Evolutionary conservation across 2,888 invertebrate genomes (phyloP), one percentile per base, ranked within the genome.

Genomic region (Agrotis clavis): DNA sequence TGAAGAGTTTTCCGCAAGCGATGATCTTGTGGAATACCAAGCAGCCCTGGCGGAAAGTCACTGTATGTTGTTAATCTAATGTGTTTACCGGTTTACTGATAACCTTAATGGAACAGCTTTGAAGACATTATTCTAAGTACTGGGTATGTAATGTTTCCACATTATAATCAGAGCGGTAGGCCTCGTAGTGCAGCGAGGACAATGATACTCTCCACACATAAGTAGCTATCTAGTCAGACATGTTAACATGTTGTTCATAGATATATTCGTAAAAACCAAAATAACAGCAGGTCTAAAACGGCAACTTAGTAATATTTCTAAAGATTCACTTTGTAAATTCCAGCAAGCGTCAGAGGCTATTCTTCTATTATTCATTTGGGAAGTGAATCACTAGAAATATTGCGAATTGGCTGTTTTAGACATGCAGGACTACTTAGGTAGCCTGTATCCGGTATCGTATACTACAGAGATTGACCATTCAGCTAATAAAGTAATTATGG

Each of bases 21-120:
- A n/a, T 6, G 41, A n/a, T 11, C n/a, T 51, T 21, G 18, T 25
- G 6, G 78, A 54, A 77, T 77, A 77, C 13, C 35, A 64, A 77
- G 47, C 45, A 16, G 35, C 11, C 2, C 4, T 63, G 16, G 18
- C 45, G 63, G 19, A 35, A 69, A 60, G 77, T 77, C 77, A 48
- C 16, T 25, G 35, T 14, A 3, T 56, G 9, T 14, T 16, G 41
- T 50, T 35, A 30, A 30, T 45, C 3, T 50, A 54, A 47, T 48
- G 21, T 50, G 16, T 63, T 30, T 25, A 4, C 30, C 25, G 21
- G 16, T 63, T 30, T 25, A 4, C 30, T 35, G 21, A 35, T 16
- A 35, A 45, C 35, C 41, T 79, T 25, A 50, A 16, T 41, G 41
- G n/a, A 67, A 57, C 45, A 19, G 41, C 16, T 50, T 45, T 53